Conservation (phyloP, 2,113 vertebrate genomes). For the Barnardius zonarius region DNA sequence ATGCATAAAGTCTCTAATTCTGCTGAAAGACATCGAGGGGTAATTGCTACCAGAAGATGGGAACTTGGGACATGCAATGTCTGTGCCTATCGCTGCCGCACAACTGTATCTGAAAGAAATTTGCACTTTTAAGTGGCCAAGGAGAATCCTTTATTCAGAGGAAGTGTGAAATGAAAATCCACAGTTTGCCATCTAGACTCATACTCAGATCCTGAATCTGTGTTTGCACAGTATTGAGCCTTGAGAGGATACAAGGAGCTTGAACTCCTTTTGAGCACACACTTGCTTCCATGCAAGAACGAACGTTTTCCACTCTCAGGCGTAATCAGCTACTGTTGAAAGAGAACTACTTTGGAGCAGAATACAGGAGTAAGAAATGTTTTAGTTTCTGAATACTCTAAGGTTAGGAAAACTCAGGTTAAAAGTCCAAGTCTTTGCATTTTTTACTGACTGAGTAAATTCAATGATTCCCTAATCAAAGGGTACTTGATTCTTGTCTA, state of each 20-base stretch:
- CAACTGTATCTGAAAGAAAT: neutral
- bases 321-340: neutral
- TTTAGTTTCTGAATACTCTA: neutral
- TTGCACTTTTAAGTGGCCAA: too few relatives aligned
- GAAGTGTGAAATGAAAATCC: neutral
- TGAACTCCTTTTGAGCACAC: neutral
- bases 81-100: accelerated
- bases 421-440: neutral
- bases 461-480: neutral
- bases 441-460: neutral
- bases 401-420: neutral
- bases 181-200: neutral
- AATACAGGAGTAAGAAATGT: neutral
- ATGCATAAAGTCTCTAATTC: neutral
- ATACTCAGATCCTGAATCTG: neutral
- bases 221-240: neutral
- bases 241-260: neutral
- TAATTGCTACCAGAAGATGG: neutral
- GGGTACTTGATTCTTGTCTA: neutral
- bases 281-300: neutral
- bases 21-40: neutral
- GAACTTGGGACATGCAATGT: neutral
- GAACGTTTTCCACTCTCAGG: neutral
- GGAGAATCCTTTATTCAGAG: neutral
- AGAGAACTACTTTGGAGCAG: neutral